phyloP scores from a whole-genome alignment of 1,140 invertebrate species.

The Ceratosolen solmsi region DNA sequence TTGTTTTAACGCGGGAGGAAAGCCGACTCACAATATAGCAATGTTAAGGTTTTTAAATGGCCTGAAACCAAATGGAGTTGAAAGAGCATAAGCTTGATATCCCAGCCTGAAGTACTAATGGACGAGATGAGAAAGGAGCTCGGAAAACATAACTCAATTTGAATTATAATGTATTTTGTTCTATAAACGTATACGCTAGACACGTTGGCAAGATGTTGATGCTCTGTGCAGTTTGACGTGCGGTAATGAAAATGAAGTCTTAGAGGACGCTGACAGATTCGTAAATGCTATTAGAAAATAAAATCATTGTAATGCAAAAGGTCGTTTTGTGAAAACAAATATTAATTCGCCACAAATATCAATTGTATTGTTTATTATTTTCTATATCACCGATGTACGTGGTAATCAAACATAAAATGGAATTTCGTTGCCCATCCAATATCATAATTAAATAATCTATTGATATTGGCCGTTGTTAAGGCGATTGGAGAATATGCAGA shows the following conservation, averaged over 20 bases:
- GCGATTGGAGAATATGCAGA: no score
- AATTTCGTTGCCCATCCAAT: no score
- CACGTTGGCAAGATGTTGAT: background rate
- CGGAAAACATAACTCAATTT: background rate
- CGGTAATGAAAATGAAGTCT: constrained; percentile 7
- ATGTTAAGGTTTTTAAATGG: background rate
- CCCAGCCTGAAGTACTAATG: background rate
- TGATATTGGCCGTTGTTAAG: no score
- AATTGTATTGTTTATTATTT: background rate
- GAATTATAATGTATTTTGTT: constrained; percentile 13
- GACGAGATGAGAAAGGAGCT: background rate
- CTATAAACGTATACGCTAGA: background rate
- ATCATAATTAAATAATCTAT: no score
- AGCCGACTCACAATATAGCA: background rate
- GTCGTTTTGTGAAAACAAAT: background rate
- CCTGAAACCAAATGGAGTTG: background rate
- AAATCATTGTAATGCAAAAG: constrained; percentile 1
- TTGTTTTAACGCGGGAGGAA: no score
- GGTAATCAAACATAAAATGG: background rate
- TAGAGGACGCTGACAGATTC: background rate
- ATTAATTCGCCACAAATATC: background rate
- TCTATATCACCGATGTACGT: background rate
- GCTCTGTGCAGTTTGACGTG: background rate
- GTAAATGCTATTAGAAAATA: background rate
- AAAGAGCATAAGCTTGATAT: no score